Evolutionary conservation across 1,140 invertebrate species (phyloP), one percentile per base, ranked within the genome.

Genomic region (Argopecten irradians): DNA sequence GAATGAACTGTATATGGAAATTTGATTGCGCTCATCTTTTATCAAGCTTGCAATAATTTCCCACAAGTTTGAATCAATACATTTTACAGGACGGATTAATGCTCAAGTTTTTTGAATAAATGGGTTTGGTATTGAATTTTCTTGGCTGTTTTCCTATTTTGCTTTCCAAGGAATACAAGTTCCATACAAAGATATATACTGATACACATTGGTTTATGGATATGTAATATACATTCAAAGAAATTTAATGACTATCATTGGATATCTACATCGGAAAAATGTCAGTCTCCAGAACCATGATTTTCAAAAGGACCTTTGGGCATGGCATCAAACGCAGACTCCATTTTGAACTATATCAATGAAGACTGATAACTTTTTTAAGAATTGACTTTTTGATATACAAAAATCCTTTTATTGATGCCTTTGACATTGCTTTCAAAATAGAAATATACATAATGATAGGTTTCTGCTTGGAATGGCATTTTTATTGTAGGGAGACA

Each of bases 1-100:
- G 28, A n/a, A 71, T 71, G 55, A 71, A 71, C 55, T 71, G 55
- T 71, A 71, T 71, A 71, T 71, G 55, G 55, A 71, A 71, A 71
- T 71, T 71, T 71, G 55, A 71, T 71, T 11, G 55, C 55, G n/a
- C 8, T 71, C 55, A 71, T 28, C 55, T 5, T n/a, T n/a, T 16
- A 28, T 16, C 14, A 71, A 71, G 55, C 55, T 5, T 28, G n/a
- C 55, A 28, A 71, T 71, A 28, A 14, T 46, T 46, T 46, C 43
- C 43, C 43, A 46, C 1, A 46, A 46, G 43, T 46, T 46, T 11
- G 43, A 46, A 46, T 46, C 43, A 46, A 46, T 46, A 46, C 43
- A 46, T 46, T 22, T 46, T 46, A 46, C 22, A 22, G 13, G 19
- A 22, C 14, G 43, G 43, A 46, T 46, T 46, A 46, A 11, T 46